A percentile compares a stretch with the other conserved stretches of the same genome.
Evolutionary conservation across 2,888 invertebrate species (phyloP).

Genomic region (Eupithecia inturbata): DNA sequence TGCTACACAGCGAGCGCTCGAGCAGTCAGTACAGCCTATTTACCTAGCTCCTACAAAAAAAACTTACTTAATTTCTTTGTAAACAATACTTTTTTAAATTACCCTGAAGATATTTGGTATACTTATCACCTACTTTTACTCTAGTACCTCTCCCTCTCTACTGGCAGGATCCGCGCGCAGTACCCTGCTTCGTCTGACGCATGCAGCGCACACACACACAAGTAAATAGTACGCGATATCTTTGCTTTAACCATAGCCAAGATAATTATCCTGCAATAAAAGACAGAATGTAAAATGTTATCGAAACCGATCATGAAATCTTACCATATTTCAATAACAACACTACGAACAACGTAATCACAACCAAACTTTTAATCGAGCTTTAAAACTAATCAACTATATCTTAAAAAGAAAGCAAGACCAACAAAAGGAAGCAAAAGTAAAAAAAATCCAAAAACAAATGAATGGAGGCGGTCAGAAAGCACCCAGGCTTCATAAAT

Average conservation of each 20-base stretch:
- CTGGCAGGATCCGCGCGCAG: too few species aligned
- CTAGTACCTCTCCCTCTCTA: too few species aligned
- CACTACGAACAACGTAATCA: slow-evolving; percentile 38
- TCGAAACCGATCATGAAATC: background rate
- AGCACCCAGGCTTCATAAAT: slow-evolving; percentile 75
- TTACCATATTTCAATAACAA: slow-evolving; percentile 17
- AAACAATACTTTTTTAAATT: background rate
- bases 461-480: slow-evolving; percentile 76
- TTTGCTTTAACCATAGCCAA: too few species aligned
- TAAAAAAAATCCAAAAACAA: slow-evolving; percentile 76
- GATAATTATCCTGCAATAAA: too few species aligned
- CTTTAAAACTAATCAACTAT: slow-evolving; percentile 81
- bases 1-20: too few species aligned
- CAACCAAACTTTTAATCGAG: slow-evolving; percentile 65
- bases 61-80: too few species aligned
- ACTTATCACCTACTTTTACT: too few species aligned
- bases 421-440: slow-evolving; percentile 52
- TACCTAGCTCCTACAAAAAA: too few species aligned
- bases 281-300: background rate
- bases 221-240: too few species aligned
- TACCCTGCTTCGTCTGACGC: too few species aligned
- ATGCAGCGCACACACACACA: too few species aligned
- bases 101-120: background rate
- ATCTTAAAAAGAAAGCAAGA: slow-evolving; percentile 57
- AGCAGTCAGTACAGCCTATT: too few species aligned